A percentile compares a stretch with the other conserved stretches of the same genome.
phyloP scores from a whole-genome alignment of 2,797 vertebrate species.

The Poecilia gillii region DNA sequence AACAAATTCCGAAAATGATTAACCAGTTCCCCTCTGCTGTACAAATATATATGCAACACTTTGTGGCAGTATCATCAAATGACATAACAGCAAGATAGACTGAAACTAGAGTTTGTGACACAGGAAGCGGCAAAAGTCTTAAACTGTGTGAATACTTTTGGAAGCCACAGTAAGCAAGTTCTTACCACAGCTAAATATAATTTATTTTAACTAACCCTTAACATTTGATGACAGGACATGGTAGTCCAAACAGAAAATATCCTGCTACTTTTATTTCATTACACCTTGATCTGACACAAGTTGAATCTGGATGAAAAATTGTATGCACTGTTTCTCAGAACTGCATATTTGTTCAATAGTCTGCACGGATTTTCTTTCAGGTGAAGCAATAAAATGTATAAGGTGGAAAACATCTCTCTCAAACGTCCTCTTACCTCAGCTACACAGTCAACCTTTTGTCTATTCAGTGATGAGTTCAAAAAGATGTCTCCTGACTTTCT shows the following conservation, averaged over 20 bases:
- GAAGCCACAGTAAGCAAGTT: not conserved
- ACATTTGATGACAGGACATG: not conserved
- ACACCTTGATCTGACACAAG: not conserved
- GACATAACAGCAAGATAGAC: not conserved
- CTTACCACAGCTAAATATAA: not conserved
- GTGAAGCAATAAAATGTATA: constrained; percentile 23
- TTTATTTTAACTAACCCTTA: not conserved
- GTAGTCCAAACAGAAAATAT: not conserved
- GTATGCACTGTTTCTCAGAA: not conserved
- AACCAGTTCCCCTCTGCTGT: not conserved
- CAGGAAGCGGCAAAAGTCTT: not conserved
- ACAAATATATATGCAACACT: not conserved
- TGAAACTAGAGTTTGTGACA: not conserved
- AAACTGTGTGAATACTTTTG: not conserved
- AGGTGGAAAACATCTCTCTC: constrained; percentile 13
- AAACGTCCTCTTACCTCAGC: constrained; percentile 18
- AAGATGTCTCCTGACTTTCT: constrained; percentile 36
- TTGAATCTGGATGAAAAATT: constrained; percentile 9
- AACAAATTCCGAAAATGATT: not conserved
- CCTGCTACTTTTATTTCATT: not conserved
- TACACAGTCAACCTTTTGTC: constrained; percentile 58
- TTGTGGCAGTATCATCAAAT: not conserved
- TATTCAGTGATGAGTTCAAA: constrained; percentile 45
- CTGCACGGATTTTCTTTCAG: constrained; percentile 13
- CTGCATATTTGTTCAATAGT: not conserved